Evolutionary conservation across 2,797 vertebrate genomes (phyloP).

Genomic region (Gouania willdenowi): DNA sequence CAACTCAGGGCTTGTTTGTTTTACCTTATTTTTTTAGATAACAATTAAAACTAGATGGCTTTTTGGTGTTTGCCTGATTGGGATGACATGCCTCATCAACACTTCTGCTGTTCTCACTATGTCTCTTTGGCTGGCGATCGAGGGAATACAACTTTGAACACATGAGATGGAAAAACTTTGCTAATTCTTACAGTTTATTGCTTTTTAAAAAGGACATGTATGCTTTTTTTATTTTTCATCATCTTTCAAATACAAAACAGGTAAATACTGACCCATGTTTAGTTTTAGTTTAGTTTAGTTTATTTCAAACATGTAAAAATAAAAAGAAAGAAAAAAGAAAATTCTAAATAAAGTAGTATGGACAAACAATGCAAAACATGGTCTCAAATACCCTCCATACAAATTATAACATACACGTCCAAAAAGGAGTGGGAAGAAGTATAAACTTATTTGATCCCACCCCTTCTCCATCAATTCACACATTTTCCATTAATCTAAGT

Average conservation of each 20-base stretch:
- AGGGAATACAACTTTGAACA: constrained; percentile 22
- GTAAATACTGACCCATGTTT: too few species aligned
- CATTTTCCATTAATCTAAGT: too few species aligned
- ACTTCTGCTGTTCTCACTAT: constrained; percentile 34
- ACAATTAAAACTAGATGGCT: constrained; percentile 56
- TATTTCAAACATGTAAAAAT: too few species aligned
- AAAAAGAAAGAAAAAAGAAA: too few species aligned
- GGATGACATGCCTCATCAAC: constrained; percentile 61
- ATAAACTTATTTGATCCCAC: too few species aligned
- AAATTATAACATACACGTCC: too few species aligned
- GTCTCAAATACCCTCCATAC: too few species aligned
- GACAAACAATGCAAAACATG: too few species aligned
- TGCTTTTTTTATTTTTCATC: constrained; percentile 3
- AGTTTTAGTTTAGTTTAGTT: too few species aligned
- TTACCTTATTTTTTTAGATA: constrained; percentile 37
- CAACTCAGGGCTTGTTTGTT: constrained; percentile 27
- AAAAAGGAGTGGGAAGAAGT: too few species aligned
- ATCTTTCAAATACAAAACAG: neutral
- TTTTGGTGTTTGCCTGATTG: constrained; percentile 51
- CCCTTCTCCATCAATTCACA: too few species aligned
- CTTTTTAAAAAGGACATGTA: constrained; percentile 15
- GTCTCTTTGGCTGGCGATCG: constrained; percentile 22
- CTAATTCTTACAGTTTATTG: constrained; percentile 35
- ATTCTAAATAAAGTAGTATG: too few species aligned
- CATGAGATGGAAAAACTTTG: constrained; percentile 34